Percentiles rank a stretch among this genome's conserved stretches.
Evolutionary conservation across 2,113 vertebrate species (phyloP).

Genomic region (Pelmatolapia mariae): DNA sequence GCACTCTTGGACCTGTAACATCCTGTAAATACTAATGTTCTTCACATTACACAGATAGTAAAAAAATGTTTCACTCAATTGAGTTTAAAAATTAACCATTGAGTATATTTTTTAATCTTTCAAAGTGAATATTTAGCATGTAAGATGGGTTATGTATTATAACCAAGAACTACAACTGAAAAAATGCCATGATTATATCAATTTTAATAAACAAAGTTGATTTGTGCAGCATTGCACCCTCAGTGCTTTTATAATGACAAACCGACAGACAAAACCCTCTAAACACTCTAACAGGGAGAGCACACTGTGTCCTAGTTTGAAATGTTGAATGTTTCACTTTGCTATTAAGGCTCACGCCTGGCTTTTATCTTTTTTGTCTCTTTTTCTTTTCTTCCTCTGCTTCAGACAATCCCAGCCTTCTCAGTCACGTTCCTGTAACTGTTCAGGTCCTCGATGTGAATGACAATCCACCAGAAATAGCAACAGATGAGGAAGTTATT

Average conservation of each 20-base stretch:
- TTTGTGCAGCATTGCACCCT: not conserved
- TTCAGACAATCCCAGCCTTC: constrained; percentile 83
- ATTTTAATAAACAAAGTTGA: not conserved
- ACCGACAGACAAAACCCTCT: not conserved
- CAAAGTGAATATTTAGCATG: not conserved
- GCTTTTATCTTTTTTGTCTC: not conserved
- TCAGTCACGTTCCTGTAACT: constrained; percentile 83
- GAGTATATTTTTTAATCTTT: not conserved
- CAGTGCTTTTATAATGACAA: not conserved
- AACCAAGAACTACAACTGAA: not conserved
- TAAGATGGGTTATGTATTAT: not conserved
- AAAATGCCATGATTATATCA: not conserved
- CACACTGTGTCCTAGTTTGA: not conserved
- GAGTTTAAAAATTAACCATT: rapidly evolving
- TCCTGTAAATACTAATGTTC: not conserved
- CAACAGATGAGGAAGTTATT: constrained; percentile 83
- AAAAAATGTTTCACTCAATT: not conserved
- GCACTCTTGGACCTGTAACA: rapidly evolving
- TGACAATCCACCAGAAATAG: constrained; percentile 88
- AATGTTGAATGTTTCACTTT: not conserved
- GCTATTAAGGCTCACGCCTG: not conserved
- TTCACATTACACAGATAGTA: not conserved
- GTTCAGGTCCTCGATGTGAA: constrained; percentile 92
- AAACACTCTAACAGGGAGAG: not conserved
- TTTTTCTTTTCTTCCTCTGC: constrained; percentile 22